These are phyloP conservation scores for Cichlasoma orientale DNA, from an alignment of 2,797 vertebrate genomes.

Conservation along the genomic window DNA sequence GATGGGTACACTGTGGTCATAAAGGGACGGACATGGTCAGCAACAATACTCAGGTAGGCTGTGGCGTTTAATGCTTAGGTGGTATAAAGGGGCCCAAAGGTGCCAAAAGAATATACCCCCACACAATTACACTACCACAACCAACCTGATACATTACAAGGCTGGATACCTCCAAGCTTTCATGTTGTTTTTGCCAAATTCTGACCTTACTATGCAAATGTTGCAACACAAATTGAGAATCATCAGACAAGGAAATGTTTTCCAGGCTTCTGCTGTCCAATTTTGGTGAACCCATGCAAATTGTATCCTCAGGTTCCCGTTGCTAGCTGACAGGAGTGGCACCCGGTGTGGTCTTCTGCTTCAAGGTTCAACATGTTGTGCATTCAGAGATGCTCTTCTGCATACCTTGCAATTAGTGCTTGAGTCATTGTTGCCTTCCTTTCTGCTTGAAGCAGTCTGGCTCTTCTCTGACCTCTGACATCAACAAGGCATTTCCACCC, in stretches of 20 bases:
- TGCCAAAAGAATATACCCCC: neutral
- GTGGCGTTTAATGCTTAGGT: neutral
- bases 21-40: too few species aligned
- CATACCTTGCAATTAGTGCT: neutral
- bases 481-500: neutral
- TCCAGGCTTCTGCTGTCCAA: neutral
- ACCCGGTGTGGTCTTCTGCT: neutral
- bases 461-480: neutral
- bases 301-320: neutral
- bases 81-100: neutral
- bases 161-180: neutral
- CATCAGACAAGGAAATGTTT: neutral
- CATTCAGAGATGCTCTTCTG: neutral
- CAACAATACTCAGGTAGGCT: neutral
- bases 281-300: neutral
- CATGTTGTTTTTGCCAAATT: neutral
- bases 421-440: neutral
- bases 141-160: neutral
- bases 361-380: neutral
- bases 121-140: neutral
- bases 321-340: neutral
- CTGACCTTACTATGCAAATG: neutral
- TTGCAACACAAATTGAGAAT: neutral
- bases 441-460: neutral
- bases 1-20: too few species aligned